phyloP scores from a whole-genome alignment of 1,140 invertebrate genomes.

The Drosophila bifasciata region DNA sequence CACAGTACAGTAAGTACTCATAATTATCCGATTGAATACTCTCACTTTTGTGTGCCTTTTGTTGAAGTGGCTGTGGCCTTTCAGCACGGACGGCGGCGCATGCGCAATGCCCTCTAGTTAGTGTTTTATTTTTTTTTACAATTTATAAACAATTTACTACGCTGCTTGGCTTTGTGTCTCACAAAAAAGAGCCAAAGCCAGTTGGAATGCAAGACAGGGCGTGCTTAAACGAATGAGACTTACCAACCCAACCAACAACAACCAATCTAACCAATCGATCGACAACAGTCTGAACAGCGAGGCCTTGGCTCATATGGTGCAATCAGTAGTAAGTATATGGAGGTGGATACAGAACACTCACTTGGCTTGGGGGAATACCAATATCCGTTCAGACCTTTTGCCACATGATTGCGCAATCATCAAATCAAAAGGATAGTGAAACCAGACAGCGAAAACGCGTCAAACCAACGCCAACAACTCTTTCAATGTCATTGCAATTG shows the following conservation, averaged over 20 bases:
- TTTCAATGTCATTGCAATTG: constrained; percentile 77
- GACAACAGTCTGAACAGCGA: constrained; percentile 38
- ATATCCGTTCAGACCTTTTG: constrained; percentile 10
- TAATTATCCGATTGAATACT: constrained; percentile 21
- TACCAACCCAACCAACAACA: constrained; percentile 7
- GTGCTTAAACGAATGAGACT: constrained; percentile 36
- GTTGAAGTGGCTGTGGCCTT: constrained; percentile 19
- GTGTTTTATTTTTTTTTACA: constrained; percentile 13
- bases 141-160: constrained; percentile 50
- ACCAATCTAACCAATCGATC: constrained; percentile 37
- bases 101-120: constrained; percentile 43
- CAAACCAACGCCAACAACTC: constrained; percentile 38
- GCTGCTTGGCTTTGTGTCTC: neutral
- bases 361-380: neutral
- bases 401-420: constrained; percentile 59
- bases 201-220: constrained; percentile 65
- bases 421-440: constrained; percentile 19
- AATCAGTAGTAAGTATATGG: constrained; percentile 19
- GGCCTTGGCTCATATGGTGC: constrained; percentile 53
- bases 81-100: constrained; percentile 3
- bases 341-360: constrained; percentile 26
- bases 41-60: constrained; percentile 37
- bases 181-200: constrained; percentile 28
- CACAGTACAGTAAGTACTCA: constrained; percentile 1
- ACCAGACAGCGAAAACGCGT: constrained; percentile 27